A percentile compares a stretch with the other conserved stretches of the same genome.
These are phyloP conservation scores for Galeopsomyia nigrocyanea DNA, from an alignment of 2,888 invertebrate genomes.

Conservation along the genomic window DNA sequence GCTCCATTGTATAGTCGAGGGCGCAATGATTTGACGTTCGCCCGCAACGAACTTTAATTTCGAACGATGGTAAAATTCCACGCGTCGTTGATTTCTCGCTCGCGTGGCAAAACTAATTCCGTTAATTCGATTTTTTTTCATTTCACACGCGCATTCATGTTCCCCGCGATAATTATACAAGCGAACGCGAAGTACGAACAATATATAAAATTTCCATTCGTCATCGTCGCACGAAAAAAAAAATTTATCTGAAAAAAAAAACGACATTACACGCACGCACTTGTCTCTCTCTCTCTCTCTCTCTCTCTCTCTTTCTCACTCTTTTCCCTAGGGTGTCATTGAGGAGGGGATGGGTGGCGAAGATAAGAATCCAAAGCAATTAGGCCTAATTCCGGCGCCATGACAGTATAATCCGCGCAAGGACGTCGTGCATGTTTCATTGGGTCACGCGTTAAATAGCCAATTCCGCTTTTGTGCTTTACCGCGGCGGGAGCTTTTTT, in stretches of 20 bases:
- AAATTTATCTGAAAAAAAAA: conserved; percentile 20
- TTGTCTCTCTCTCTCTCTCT: conserved; percentile 22
- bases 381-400: conserved; percentile 61
- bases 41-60: background rate
- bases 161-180: background rate
- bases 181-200: background rate
- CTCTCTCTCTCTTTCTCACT: too few species aligned
- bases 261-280: conserved; percentile 40
- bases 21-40: conserved; percentile 5
- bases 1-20: background rate
- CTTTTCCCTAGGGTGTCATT: conserved; percentile 19
- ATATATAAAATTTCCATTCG: conserved; percentile 18
- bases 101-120: conserved; percentile 10
- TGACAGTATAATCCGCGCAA: conserved; percentile 35
- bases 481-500: conserved; percentile 9
- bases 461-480: conserved; percentile 9
- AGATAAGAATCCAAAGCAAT: conserved; percentile 62
- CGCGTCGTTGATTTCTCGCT: conserved; percentile 8
- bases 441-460: conserved; percentile 27
- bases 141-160: conserved; percentile 1
- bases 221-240: conserved; percentile 18
- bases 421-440: conserved; percentile 38
- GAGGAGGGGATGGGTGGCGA: conserved; percentile 46
- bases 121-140: conserved; percentile 41
- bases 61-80: conserved; percentile 25